These are phyloP conservation scores for Cordilura impudica DNA, from an alignment of 2,888 invertebrate species.

Conservation along the genomic window DNA sequence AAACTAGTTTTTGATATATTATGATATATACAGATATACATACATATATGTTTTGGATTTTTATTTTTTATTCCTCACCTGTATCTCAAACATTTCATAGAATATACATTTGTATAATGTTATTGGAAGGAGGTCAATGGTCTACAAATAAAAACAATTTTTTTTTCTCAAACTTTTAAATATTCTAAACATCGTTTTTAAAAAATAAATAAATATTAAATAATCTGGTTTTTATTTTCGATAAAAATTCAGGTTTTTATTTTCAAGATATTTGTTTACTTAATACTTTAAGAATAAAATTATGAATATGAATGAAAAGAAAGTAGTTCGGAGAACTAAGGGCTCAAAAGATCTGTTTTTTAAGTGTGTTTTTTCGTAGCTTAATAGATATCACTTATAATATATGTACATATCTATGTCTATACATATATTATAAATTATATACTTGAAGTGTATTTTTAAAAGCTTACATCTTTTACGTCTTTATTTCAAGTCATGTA, in stretches of 20 bases:
- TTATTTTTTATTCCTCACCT: not conserved
- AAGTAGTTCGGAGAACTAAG: no score
- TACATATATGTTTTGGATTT: not conserved
- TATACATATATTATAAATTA: no score
- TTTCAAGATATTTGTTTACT: not conserved
- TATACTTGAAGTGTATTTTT: no score
- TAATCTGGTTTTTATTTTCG: not conserved
- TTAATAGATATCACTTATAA: no score
- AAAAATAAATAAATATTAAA: not conserved
- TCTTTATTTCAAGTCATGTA: no score
- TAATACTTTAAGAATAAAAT: not conserved
- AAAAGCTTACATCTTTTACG: no score
- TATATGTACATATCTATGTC: no score
- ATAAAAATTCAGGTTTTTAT: not conserved
- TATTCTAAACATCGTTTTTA: not conserved
- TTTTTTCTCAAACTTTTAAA: not conserved
- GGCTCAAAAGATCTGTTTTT: no score
- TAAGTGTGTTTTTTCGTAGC: no score
- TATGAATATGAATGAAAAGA: not conserved
- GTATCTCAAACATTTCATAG: conserved; percentile 5
- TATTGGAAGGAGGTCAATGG: conserved; percentile 34
- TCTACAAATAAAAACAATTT: conserved; percentile 22
- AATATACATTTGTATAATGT: not conserved
- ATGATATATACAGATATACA: not conserved
- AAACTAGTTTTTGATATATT: conserved; percentile 40